Conservation (phyloP, 1,140 invertebrate genomes). For the Orussus abietinus region DNA sequence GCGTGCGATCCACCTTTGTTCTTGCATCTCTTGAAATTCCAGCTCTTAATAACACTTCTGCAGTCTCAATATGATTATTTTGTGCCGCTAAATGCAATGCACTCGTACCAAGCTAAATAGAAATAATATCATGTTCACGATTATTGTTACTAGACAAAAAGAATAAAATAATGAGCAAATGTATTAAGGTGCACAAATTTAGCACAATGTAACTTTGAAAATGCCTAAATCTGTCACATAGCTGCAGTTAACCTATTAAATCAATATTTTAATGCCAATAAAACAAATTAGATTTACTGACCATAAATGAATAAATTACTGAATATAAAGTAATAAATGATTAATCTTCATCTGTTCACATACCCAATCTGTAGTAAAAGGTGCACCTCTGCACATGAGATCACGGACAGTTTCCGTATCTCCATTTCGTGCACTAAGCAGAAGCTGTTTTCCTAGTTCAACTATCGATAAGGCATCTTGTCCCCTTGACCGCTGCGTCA, state of each 20-base stretch:
- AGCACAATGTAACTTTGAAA: too few relatives aligned
- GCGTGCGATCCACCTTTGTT: conserved; percentile 90
- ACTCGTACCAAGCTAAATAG: conserved; percentile 75
- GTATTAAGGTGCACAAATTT: too few relatives aligned
- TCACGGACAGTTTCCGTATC: conserved; percentile 72
- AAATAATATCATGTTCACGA: conserved; percentile 12
- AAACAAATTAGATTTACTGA: too few relatives aligned
- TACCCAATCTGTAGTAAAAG: conserved; percentile 91
- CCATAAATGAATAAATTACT: too few relatives aligned
- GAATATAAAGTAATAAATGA: too few relatives aligned
- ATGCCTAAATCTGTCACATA: too few relatives aligned
- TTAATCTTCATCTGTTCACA: conserved; percentile 22
- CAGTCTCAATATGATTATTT: conserved; percentile 77
- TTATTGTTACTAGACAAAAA: too few relatives aligned
- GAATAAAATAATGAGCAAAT: too few relatives aligned
- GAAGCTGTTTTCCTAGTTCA: conserved; percentile 78
- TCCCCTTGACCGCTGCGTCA: conserved; percentile 26
- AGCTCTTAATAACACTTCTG: conserved; percentile 75
- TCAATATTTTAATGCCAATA: too few relatives aligned
- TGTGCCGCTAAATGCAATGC: conserved; percentile 83
- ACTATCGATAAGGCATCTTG: conserved; percentile 55
- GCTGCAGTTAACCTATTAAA: too few relatives aligned
- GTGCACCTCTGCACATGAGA: conserved; percentile 83
- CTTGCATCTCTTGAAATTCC: conserved; percentile 83
- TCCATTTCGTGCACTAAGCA: conserved; percentile 74